Base-by-base conservation (phyloP, 2,797 vertebrate genomes). In the Pyrocephalus nanus region DNA sequence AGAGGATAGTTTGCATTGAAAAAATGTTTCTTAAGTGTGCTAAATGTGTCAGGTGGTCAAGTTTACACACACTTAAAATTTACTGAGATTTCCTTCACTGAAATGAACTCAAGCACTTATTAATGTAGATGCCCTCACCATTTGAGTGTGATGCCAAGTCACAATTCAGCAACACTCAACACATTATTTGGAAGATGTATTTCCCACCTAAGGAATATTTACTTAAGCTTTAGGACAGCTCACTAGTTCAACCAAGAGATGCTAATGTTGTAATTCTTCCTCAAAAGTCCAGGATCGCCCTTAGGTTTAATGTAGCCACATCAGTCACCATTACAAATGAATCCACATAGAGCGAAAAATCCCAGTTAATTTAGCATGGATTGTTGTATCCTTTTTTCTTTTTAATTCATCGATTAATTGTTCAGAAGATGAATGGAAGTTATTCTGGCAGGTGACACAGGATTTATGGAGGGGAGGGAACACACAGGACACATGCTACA, bases 361-460 rank as follows among this genome's bases (percentile, higher is more conserved):
- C 21, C 8, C 76, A 92, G 57, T 73, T 76, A 85, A 61, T 73
- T 88, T 66, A 73, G 47, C 70, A 75, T 30, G 40, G 40, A 58
- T 38, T 79, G 13, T 17, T 83, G 25, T 29, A 6, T 48, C 25
- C 23, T 27, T 69, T 16, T 26, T n/a, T 65, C 8, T 15, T 32
- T 69, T 76, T 65, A 90, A 76, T 55, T 36, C 17, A 62, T 22
- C 9, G 19, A 64, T 90, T 70, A 90, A 45, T 70, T 47, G 38
- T 78, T 92, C 50, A 89, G 86, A 93, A 91, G 83, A 83, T 30
- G 57, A 95, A 51, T 61, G 58, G 51, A 77, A 77, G 86, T 73
- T 80, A 32, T 40, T 83, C 73, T 53, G 71, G 75, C 86, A 94
- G 53, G 58, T 88, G 82, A 65, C 18, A 55, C 1, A 7, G 58